phyloP scores from a whole-genome alignment of 37 sponge, comb jelly and placozoan species.

The Dysidea cf. avara region DNA sequence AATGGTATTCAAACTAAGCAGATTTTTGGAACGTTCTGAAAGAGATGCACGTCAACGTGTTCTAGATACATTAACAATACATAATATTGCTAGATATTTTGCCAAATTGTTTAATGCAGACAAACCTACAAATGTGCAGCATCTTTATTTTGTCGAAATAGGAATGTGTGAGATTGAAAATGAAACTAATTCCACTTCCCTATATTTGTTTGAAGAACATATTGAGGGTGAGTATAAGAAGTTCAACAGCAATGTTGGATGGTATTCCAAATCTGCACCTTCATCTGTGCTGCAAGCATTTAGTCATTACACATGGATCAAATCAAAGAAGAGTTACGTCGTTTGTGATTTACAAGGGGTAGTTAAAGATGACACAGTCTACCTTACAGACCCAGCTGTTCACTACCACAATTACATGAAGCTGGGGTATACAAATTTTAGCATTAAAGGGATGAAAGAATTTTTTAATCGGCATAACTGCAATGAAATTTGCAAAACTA shows the following conservation, averaged over 20 bases:
- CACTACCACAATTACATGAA: not conserved
- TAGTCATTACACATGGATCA: conserved; percentile 33
- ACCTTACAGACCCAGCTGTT: conserved; percentile 24
- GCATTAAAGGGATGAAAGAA: not conserved
- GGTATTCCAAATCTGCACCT: not conserved
- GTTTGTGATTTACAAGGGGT: conserved; percentile 23
- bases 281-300: conserved; percentile 4
- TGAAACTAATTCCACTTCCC: too few species aligned
- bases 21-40: too few species aligned
- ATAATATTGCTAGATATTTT: too few species aligned
- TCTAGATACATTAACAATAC: too few species aligned
- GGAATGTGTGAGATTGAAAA: too few species aligned
- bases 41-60: too few species aligned
- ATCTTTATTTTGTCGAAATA: too few species aligned
- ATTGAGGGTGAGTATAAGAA: conserved; percentile 4
- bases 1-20: too few species aligned
- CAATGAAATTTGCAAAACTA: too few species aligned
- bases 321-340: not conserved
- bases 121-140: too few species aligned
- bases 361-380: not conserved
- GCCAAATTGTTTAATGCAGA: too few species aligned
- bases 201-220: not conserved
- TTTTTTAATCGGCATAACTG: too few species aligned
- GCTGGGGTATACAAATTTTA: conserved; percentile 3
- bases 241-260: conserved; percentile 23